Evolutionary conservation across 2,113 vertebrate genomes (phyloP), one percentile per base, ranked within the genome.

Genomic region (Takifugu bimaculatus): DNA sequence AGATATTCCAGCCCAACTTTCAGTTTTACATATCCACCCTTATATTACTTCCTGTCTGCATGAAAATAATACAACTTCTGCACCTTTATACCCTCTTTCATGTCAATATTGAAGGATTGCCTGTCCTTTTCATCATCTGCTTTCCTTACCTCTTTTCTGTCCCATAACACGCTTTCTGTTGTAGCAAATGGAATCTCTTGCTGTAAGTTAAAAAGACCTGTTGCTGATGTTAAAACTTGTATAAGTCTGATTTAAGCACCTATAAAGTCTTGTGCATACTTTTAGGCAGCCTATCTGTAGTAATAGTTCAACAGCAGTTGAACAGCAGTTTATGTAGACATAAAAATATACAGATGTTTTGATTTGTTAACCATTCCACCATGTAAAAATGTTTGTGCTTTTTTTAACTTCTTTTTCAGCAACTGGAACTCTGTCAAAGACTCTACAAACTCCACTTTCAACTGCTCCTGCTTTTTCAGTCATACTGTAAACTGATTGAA

Each of bases 151-250:
- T 93, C 85, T 91, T 91, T 88, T 90, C 88, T 92, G 85, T 93
- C 90, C 92, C 91, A 84, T 91, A 85, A 93, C 94, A 94, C 91
- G 93, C 93, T 93, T 91, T 91, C 94, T 94, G 20, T 92, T 89
- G 88, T 95, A 97, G 94, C 94, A 93, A 96, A 95, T 97, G 95
- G 95, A 96, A 91, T 94, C 92, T 92, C 92, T 96, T 89, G 94
- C 95, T 94, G 94, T 95, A 96, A 96, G 93, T 96, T 92, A 79
- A 88, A 75, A 54, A 82, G 60, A 68, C 61, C 82, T 91, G 91
- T 91, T 93, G 91, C 84, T 14, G 35, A 60, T 61, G 13, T 50
- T 49, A 51, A 13, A 25, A 60, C 28, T 49, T 58, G 14, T 11
- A 48, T 2, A 15, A 2, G 1, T 44, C 2, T 44, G 29, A 28